Evolutionary conservation across 1,140 invertebrate genomes (phyloP).

Genomic region (Rhizoglyphus robini): DNA sequence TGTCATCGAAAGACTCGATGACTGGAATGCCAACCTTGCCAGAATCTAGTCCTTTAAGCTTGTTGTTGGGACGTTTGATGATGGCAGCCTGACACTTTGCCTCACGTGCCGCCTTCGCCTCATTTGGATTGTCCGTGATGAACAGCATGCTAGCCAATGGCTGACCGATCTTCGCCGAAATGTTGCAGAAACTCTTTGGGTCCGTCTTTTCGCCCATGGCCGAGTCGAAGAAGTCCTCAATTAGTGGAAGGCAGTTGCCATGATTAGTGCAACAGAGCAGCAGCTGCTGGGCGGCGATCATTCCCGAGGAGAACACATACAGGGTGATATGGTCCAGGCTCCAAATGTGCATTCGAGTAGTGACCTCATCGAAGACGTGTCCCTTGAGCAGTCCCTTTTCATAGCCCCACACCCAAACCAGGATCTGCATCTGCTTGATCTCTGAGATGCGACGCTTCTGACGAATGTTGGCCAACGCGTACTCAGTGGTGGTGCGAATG

Average conservation of each 20-base stretch:
- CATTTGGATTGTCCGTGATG: constrained; percentile 18
- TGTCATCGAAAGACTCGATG: constrained; percentile 2
- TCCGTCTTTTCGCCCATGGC: constrained; percentile 18
- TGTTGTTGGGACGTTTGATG: constrained; percentile 12
- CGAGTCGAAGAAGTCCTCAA: constrained; percentile 22
- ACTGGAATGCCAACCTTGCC: not conserved
- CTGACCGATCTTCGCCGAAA: not conserved
- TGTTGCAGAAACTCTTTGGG: constrained; percentile 16
- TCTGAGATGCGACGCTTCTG: constrained; percentile 4
- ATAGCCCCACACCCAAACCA: constrained; percentile 24
- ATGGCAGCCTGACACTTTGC: constrained; percentile 17
- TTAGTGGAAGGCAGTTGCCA: constrained; percentile 22
- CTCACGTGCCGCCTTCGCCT: constrained; percentile 16
- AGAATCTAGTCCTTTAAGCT: not conserved
- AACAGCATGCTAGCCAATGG: constrained; percentile 7
- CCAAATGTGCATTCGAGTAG: constrained; percentile 14
- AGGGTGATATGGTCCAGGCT: constrained; percentile 16
- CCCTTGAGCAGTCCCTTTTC: constrained; percentile 18
- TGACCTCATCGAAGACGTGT: constrained; percentile 23
- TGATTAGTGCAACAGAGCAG: constrained; percentile 19
- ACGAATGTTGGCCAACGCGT: constrained; percentile 19
- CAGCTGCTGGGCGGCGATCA: constrained; percentile 19
- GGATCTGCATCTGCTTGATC: constrained; percentile 20
- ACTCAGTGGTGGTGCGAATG: not conserved
- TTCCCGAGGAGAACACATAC: constrained; percentile 21